These are phyloP conservation scores for Tichodroma muraria DNA, from an alignment of 2,113 vertebrate genomes.

Conservation along the genomic window DNA sequence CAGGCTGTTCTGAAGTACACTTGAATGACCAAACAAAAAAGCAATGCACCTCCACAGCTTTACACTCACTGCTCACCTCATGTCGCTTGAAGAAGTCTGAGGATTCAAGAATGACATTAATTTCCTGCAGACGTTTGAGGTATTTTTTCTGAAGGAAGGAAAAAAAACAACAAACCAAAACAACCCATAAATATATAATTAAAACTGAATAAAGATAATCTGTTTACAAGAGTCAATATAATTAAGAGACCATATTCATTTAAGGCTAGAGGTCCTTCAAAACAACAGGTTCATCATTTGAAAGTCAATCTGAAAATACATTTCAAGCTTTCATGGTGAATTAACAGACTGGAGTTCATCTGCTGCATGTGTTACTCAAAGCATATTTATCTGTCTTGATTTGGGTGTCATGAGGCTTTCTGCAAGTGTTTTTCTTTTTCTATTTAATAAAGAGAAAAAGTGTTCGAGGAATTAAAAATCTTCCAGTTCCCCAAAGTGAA, in stretches of 20 bases:
- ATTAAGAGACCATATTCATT: neutral
- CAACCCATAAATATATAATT: neutral
- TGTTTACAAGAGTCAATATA: neutral
- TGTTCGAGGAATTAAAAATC: neutral
- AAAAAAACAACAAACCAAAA: neutral
- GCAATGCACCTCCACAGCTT: neutral
- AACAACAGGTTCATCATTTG: neutral
- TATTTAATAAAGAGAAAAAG: neutral
- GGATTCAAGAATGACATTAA: conserved; percentile 80
- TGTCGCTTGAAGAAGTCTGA: conserved; percentile 92
- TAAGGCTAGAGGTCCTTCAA: neutral
- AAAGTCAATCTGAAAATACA: neutral
- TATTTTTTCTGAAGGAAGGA: conserved; percentile 79
- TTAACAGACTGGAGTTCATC: neutral
- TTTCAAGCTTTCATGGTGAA: neutral
- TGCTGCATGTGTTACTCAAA: neutral
- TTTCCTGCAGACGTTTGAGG: conserved; percentile 84
- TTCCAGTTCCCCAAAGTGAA: neutral
- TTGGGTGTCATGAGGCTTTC: neutral
- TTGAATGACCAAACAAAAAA: neutral
- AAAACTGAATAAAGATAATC: neutral
- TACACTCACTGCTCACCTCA: conserved; percentile 77
- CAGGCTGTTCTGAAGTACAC: neutral
- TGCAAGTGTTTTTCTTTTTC: neutral
- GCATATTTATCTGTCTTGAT: neutral